Conservation (phyloP, 2,797 vertebrate species). For the Amblyraja radiata region DNA sequence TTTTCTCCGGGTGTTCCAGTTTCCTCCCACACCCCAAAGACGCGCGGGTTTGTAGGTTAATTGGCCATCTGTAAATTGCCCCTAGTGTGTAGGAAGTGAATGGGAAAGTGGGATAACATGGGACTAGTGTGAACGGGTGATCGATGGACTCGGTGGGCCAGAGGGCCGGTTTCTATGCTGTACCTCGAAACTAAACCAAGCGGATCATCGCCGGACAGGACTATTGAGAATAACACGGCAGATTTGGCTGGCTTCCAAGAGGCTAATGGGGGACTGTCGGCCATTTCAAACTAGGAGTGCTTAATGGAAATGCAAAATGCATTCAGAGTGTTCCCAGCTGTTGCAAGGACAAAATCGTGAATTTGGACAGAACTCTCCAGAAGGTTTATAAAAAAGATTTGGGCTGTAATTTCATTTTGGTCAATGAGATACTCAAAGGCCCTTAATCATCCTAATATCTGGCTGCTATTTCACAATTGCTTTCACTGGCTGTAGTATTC, state of each 20-base stretch:
- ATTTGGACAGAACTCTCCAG: neutral
- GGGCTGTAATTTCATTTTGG: neutral
- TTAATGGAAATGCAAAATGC: neutral
- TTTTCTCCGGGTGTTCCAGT: too few relatives aligned
- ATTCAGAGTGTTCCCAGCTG: neutral
- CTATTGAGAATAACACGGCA: neutral
- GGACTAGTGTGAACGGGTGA: too few relatives aligned
- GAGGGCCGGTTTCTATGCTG: too few relatives aligned
- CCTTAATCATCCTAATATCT: neutral
- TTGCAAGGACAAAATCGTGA: neutral
- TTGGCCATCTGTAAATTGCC: too few relatives aligned
- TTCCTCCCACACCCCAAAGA: too few relatives aligned
- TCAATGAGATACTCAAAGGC: neutral
- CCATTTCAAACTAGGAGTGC: neutral
- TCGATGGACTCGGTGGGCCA: too few relatives aligned
- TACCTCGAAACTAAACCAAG: too few relatives aligned
- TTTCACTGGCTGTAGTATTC: neutral
- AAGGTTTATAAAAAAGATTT: neutral
- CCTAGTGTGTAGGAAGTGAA: too few relatives aligned
- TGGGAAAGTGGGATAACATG: too few relatives aligned
- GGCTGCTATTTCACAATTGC: neutral
- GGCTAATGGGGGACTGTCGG: neutral
- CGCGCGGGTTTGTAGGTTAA: too few relatives aligned
- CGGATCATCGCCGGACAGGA: neutral
- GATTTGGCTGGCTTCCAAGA: neutral